Percentiles rank a stretch among this genome's conserved stretches.
These are phyloP conservation scores for Chrysemys picta DNA, from an alignment of 2,113 vertebrate species.

Conservation along the genomic window DNA sequence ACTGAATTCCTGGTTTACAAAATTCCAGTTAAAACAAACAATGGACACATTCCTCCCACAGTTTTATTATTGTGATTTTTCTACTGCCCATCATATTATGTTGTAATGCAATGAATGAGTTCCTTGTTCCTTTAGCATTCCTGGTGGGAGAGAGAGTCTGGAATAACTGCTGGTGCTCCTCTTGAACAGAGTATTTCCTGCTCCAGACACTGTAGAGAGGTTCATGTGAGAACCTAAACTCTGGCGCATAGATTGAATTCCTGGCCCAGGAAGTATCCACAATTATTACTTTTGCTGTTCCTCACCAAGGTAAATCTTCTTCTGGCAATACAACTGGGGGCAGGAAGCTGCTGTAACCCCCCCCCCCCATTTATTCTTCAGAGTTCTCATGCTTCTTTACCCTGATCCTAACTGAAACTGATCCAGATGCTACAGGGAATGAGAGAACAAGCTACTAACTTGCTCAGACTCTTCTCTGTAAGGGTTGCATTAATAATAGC, in stretches of 20 bases:
- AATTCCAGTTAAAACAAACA: neutral
- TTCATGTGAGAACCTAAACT: neutral
- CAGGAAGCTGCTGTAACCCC: constrained; percentile 18
- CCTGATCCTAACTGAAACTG: constrained; percentile 24
- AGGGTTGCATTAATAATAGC: constrained; percentile 11
- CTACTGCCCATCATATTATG: neutral
- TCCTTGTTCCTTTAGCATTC: neutral
- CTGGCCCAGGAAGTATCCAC: constrained; percentile 1
- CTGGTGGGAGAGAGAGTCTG: neutral
- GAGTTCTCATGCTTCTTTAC: constrained; percentile 30
- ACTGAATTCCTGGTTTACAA: neutral
- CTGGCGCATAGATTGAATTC: neutral
- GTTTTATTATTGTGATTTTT: neutral
- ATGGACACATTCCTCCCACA: neutral
- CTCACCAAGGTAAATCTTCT: constrained; percentile 46
- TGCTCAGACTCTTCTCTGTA: neutral
- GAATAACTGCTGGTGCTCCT: neutral
- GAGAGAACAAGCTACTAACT: constrained; percentile 14
- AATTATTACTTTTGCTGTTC: constrained; percentile 48
- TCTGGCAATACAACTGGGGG: neutral
- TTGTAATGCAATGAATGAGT: neutral
- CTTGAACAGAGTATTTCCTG: neutral
- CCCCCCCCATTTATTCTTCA: constrained; percentile 1
- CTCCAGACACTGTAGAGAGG: neutral
- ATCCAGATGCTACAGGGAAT: constrained; percentile 46